These are phyloP conservation scores for Oscheius sp. DNA, from an alignment of 2,888 invertebrate genomes.

Conservation along the genomic window DNA sequence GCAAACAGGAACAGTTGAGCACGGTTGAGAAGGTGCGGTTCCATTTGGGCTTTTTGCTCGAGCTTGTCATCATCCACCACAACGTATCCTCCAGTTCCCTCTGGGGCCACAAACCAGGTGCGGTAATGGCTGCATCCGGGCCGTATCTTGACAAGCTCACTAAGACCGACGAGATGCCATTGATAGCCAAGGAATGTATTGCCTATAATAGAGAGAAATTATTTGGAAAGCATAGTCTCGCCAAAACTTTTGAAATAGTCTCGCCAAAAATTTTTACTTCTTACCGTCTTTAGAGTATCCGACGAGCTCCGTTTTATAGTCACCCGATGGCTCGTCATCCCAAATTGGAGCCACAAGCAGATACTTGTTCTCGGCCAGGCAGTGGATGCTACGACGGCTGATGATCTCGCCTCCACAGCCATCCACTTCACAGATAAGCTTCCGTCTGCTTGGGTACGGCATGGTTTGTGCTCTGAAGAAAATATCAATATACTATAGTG, in stretches of 20 bases:
- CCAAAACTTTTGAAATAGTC: not conserved
- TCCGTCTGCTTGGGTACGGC: no score
- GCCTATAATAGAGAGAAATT: not conserved
- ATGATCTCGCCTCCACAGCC: not conserved
- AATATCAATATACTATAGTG: no score
- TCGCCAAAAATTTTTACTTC: not conserved
- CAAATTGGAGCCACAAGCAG: not conserved
- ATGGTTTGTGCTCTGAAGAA: no score
- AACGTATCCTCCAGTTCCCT: not conserved
- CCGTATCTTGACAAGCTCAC: not conserved
- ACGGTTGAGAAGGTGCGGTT: not conserved
- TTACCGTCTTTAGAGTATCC: not conserved
- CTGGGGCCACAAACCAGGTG: not conserved
- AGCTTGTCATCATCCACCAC: not conserved
- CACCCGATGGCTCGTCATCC: not conserved
- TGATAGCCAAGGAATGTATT: not conserved
- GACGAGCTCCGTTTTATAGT: not conserved
- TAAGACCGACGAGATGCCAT: not conserved
- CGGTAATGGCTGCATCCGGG: not conserved
- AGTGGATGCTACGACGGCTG: not conserved
- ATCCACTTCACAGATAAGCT: not conserved
- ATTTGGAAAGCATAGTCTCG: no score
- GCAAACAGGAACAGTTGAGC: not conserved
- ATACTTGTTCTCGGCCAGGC: not conserved
- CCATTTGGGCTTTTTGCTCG: not conserved